Conservation (phyloP, 1,140 invertebrate species). For the Manduca sexta region DNA sequence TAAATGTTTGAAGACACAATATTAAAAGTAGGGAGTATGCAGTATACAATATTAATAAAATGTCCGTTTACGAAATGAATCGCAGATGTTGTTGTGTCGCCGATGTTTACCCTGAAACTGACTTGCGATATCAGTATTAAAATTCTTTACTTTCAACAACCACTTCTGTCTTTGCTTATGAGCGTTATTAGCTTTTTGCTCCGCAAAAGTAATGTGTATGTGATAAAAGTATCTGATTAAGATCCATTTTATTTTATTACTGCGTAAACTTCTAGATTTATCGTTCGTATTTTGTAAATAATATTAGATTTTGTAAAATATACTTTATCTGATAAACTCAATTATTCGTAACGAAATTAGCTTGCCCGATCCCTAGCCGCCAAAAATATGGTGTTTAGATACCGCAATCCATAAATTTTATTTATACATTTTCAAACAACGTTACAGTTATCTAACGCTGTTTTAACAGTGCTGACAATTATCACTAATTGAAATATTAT, state of each 20-base stretch:
- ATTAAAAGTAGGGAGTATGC: no score
- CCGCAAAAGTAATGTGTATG: slow-evolving; percentile 39
- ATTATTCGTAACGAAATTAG: slow-evolving; percentile 13
- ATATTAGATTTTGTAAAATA: slow-evolving; percentile 34
- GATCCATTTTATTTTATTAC: slow-evolving; percentile 42
- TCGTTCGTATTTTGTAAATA: slow-evolving; percentile 44
- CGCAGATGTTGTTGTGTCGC: not conserved
- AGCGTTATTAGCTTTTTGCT: slow-evolving; percentile 27
- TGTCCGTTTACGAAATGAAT: slow-evolving; percentile 9
- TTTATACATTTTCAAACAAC: no score
- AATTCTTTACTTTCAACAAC: slow-evolving; percentile 37
- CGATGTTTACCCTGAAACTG: slow-evolving; percentile 2
- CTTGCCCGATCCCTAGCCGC: slow-evolving; percentile 12
- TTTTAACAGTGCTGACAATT: no score
- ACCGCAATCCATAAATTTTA: no score
- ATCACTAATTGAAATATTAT: not conserved
- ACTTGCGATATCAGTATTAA: slow-evolving; percentile 20
- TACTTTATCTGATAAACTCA: slow-evolving; percentile 23
- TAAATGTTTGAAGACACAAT: no score
- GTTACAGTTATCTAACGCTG: no score
- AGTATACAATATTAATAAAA: not conserved
- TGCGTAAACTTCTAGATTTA: slow-evolving; percentile 37
- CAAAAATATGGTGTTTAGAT: no score
- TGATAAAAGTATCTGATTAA: slow-evolving; percentile 51
- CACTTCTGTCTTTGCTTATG: slow-evolving; percentile 19